Conservation (phyloP, 1,140 invertebrate species). For the Antheraea pernyi region DNA sequence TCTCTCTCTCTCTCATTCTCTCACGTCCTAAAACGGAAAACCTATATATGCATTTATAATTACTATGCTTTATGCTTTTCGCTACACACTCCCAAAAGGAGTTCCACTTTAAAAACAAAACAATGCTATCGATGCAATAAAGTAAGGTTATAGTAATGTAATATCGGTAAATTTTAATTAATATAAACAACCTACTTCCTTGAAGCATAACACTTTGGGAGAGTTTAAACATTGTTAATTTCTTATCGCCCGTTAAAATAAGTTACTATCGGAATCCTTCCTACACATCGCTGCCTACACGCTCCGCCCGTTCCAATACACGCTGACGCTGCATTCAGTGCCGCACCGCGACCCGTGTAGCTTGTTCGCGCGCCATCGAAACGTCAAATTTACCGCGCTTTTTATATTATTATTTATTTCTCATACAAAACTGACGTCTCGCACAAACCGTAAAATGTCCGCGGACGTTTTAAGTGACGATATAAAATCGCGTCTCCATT, state of each 20-base stretch:
- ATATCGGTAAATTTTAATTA: too few relatives aligned
- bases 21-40: too few relatives aligned
- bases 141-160: too few relatives aligned
- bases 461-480: constrained; percentile 88
- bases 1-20: too few relatives aligned
- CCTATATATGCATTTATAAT: too few relatives aligned
- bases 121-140: too few relatives aligned
- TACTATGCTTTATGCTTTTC: too few relatives aligned
- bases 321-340: constrained; percentile 42
- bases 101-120: too few relatives aligned
- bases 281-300: constrained; percentile 21
- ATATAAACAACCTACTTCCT: neutral
- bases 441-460: constrained; percentile 78
- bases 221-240: neutral
- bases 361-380: constrained; percentile 39
- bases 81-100: too few relatives aligned
- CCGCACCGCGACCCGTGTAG: constrained; percentile 57
- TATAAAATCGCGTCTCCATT: constrained; percentile 85
- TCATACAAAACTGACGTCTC: constrained; percentile 13
- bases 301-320: constrained; percentile 28
- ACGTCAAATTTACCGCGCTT: constrained; percentile 40
- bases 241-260: neutral
- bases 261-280: neutral
- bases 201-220: neutral
- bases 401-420: constrained; percentile 26